Evolutionary conservation across 2,797 vertebrate genomes (phyloP).

Genomic region (Arnoldichthys spilopterus): DNA sequence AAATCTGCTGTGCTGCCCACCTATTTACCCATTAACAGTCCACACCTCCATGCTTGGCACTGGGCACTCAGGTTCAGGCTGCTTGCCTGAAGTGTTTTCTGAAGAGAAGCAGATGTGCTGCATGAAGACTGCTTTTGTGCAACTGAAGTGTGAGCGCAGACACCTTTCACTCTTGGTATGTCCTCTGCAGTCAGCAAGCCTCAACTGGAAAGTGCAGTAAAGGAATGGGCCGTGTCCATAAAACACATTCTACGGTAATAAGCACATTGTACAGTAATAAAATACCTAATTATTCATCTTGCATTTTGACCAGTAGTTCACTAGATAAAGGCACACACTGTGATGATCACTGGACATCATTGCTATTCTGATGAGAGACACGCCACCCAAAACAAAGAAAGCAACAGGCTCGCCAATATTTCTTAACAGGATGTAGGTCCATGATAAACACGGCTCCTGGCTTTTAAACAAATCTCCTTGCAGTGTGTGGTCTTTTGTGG

Average conservation of each 20-base stretch:
- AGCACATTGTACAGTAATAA: neutral
- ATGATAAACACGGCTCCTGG: slow-evolving; percentile 83
- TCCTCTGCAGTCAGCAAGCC: neutral
- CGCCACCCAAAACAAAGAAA: slow-evolving; percentile 64
- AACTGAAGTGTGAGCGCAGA: slow-evolving; percentile 11
- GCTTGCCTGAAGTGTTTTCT: slow-evolving; percentile 41
- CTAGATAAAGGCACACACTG: neutral
- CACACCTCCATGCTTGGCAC: slow-evolving; percentile 49
- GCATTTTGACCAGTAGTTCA: neutral
- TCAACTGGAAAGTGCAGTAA: neutral
- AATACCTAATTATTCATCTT: neutral
- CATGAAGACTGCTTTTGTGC: slow-evolving; percentile 34
- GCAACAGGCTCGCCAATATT: slow-evolving; percentile 75
- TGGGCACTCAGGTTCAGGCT: slow-evolving; percentile 38
- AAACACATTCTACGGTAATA: neutral
- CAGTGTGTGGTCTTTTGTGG: slow-evolving; percentile 80
- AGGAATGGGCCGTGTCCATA: neutral
- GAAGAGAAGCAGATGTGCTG: slow-evolving; percentile 57
- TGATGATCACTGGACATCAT: neutral
- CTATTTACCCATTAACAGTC: slow-evolving; percentile 51
- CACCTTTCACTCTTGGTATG: neutral
- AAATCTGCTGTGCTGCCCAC: slow-evolving; percentile 48
- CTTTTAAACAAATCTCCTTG: slow-evolving; percentile 81
- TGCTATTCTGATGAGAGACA: slow-evolving; percentile 42
- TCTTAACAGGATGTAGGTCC: slow-evolving; percentile 80